Evolutionary conservation across 2,797 vertebrate genomes (phyloP), one percentile per base, ranked within the genome.

Genomic region (Danio albolineatus): DNA sequence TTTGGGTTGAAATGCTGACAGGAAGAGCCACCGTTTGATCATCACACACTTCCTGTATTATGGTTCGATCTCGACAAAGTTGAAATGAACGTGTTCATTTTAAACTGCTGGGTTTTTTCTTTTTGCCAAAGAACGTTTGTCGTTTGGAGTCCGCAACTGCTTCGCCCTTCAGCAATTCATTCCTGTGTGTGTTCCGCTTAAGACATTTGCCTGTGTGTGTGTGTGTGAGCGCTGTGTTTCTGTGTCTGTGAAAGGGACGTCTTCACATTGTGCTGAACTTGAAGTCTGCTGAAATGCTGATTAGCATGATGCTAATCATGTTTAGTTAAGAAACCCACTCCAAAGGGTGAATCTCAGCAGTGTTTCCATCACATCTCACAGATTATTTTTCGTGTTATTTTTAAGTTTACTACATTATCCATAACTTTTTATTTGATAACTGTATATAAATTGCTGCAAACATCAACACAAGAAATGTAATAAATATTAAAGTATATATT

Each of bases 81-180:
- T 87, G 44, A 81, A 83, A 83, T 87, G 73, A 87, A 74, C 78
- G 28, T 69, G 69, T 82, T 87, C 82, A 56, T 85, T 88, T 88
- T 71, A 80, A 85, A 87, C 85, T 83, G 84, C 84, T 87, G 72
- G 51, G n/a, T 67, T 67, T 59, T 51, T 57, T 77, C 75, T 62
- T 57, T 44, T 38, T 21, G 36, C 21, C 53, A 43, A 14, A 21
- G 44, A 48, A 73, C 8, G 44, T 62, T 49, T n/a, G n/a, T 17
- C 36, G 13, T 76, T n/a, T 77, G 28, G 28, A 28, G 28, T n/a
- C n/a, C n/a, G n/a, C n/a, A n/a, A n/a, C n/a, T n/a, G n/a, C 28
- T 28, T 77, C n/a, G 62, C 28, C 41, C 61, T 66, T 76, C 49
- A 17, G 19, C 64, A 36, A 76, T 36, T 54, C 14, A 56, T 57